Evolutionary conservation across 2,113 vertebrate genomes (phyloP), one percentile per base, ranked within the genome.

Genomic region (Copsychus sechellarum): DNA sequence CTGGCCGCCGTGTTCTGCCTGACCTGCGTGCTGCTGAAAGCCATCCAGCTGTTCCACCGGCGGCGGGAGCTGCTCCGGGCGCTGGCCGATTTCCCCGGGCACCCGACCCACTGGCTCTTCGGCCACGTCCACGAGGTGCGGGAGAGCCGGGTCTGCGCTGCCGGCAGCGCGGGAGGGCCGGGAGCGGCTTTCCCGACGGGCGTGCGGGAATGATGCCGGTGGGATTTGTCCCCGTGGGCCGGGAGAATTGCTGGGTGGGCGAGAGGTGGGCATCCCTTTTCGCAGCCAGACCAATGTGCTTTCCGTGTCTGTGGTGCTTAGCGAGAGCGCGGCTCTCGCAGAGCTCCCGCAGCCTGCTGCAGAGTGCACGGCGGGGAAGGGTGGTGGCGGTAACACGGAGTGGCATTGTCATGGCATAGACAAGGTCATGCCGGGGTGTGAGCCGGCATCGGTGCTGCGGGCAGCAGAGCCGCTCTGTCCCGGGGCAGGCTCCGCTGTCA

Each of bases 71-170:
- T 98, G 81, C 82, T 96, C 64, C 88, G 84, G 31, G 97, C 95
- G 10, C 69, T 99, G 82, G 95, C 97, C 28, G 83, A 50, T 14
- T 99, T 99, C 67, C 97, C 98, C 15, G 98, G 98, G 3, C 96
- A 98, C 16, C 98, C 98, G 2, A 85, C 90, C 0, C 98, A 99
- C 76, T 99, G 98, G 98, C 95, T 99, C 12, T 96, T 97, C 3
- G 98, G 98, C 7, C 97, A 99, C 50, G 86, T 98, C 11, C 93
- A 86, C 0, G 97, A 99, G 98, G 98, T 99, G 97, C 23, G 94
- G 14, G 8, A 48, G 33, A 82, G 20, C 15, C 51, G 66, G 48
- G 17, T 9, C 24, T 34, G 81, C 40, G 1, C 34, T 11, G 60
- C 64, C 50, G 24, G 38, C 3, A 47, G 14, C 61, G n/a, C 23